A percentile compares a stretch with the other conserved stretches of the same genome.
phyloP scores from a whole-genome alignment of 2,113 vertebrate genomes.

The Microtus ochrogaster region DNA sequence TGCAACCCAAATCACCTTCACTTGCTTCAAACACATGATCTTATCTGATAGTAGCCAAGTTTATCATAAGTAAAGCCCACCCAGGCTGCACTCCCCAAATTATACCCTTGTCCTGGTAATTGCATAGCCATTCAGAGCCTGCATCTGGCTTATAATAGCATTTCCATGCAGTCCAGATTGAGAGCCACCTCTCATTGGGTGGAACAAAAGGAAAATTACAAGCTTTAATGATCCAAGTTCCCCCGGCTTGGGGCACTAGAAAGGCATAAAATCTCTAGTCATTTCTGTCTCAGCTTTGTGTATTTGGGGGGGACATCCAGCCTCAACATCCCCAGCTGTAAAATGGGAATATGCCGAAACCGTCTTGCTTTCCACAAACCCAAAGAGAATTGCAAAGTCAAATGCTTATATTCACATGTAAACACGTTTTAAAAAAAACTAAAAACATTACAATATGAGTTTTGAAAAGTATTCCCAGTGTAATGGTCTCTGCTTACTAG shows the following conservation, averaged over 20 bases:
- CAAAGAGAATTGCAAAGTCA: not conserved
- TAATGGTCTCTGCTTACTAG: not conserved
- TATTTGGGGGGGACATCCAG: no score
- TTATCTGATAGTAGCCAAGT: slow-evolving; percentile 51
- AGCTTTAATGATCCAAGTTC: not conserved
- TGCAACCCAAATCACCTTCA: not conserved
- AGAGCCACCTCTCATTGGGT: slow-evolving; percentile 46
- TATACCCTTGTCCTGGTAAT: slow-evolving; percentile 67
- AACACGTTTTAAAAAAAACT: not conserved
- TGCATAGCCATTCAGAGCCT: slow-evolving; percentile 23
- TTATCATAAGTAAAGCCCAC: slow-evolving; percentile 63
- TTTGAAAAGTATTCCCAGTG: not conserved
- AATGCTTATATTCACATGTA: not conserved
- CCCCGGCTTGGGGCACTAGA: not conserved
- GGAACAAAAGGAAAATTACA: slow-evolving; percentile 66
- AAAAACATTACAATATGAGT: not conserved
- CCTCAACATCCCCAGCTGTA: not conserved
- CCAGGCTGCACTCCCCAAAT: slow-evolving; percentile 71
- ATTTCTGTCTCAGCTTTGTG: not conserved
- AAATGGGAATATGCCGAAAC: not conserved
- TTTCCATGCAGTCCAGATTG: slow-evolving; percentile 37
- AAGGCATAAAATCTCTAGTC: not conserved
- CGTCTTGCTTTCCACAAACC: not conserved
- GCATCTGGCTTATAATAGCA: slow-evolving; percentile 54
- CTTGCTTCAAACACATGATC: slow-evolving; percentile 35